Conservation (phyloP, 2,888 invertebrate genomes). For the Acanthoscelides obtectus region DNA sequence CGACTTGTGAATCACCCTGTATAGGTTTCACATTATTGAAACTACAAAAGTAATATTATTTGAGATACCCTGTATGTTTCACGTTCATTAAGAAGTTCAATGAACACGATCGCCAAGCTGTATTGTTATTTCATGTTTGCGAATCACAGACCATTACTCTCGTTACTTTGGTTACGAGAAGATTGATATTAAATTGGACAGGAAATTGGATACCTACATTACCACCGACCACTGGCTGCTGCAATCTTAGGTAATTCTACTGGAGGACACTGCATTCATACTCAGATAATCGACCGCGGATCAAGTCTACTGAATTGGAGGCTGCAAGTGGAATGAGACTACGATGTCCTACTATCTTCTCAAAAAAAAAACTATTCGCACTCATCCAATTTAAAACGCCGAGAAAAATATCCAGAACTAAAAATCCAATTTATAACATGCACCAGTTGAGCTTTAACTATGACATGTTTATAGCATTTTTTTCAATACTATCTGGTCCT, state of each 20-base stretch:
- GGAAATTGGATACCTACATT: not conserved
- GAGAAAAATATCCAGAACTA: too few species aligned
- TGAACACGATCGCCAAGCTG: not conserved
- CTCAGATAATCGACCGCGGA: not conserved
- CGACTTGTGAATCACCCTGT: too few species aligned
- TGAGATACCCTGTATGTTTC: not conserved
- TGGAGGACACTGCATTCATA: not conserved
- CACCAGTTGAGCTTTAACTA: too few species aligned
- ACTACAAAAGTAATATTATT: too few species aligned
- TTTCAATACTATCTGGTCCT: too few species aligned
- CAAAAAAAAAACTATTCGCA: too few species aligned
- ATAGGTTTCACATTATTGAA: too few species aligned
- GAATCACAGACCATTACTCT: not conserved
- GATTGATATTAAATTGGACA: not conserved
- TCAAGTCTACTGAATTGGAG: not conserved
- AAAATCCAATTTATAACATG: too few species aligned
- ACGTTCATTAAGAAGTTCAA: not conserved
- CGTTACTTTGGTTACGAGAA: not conserved
- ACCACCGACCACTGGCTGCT: not conserved
- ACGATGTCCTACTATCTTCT: not conserved
- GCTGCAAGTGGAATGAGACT: not conserved
- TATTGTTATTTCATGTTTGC: not conserved
- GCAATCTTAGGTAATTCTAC: not conserved
- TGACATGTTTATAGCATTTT: too few species aligned
- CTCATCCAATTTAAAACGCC: too few species aligned